Evolutionary conservation across 2,888 invertebrate species (phyloP).

Genomic region (Pseudanteris insignis): DNA sequence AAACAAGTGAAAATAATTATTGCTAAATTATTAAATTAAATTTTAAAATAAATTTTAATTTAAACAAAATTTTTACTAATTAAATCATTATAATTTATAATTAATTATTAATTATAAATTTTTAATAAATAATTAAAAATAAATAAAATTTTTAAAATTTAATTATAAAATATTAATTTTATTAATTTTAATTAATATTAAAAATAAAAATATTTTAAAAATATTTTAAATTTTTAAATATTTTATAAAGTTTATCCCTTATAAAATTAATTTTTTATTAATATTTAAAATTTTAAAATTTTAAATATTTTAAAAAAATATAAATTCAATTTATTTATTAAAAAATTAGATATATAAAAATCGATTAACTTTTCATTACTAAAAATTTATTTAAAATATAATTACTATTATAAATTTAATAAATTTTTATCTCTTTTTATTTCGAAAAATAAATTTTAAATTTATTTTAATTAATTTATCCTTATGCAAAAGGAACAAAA

Average conservation of each 20-base stretch:
- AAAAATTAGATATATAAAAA: constrained; percentile 76
- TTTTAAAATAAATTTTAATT: constrained; percentile 45
- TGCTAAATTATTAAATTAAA: constrained; percentile 73
- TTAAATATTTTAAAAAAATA: constrained; percentile 50
- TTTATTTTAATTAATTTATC: constrained; percentile 69
- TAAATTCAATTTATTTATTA: constrained; percentile 72
- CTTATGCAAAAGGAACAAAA: constrained; percentile 80
- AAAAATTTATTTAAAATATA: constrained; percentile 73
- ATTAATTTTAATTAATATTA: constrained; percentile 63
- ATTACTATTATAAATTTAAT: constrained; percentile 68
- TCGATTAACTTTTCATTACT: constrained; percentile 74
- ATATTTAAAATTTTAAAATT: constrained; percentile 60
- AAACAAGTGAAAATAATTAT: constrained; percentile 74
- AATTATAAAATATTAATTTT: constrained; percentile 63
- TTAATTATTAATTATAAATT: constrained; percentile 64
- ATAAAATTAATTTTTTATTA: constrained; percentile 51
- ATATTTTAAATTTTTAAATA: constrained; percentile 61
- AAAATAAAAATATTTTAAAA: constrained; percentile 49
- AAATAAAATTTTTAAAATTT: constrained; percentile 62
- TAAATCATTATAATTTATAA: constrained; percentile 57
- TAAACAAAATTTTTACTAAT: constrained; percentile 53
- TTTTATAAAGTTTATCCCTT: constrained; percentile 66
- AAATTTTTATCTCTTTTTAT: constrained; percentile 69
- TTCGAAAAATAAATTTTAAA: constrained; percentile 21
- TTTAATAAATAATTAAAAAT: constrained; percentile 64